Evolutionary conservation across 2,113 vertebrate genomes (phyloP), one percentile per base, ranked within the genome.

Genomic region (Tapirus terrestris): DNA sequence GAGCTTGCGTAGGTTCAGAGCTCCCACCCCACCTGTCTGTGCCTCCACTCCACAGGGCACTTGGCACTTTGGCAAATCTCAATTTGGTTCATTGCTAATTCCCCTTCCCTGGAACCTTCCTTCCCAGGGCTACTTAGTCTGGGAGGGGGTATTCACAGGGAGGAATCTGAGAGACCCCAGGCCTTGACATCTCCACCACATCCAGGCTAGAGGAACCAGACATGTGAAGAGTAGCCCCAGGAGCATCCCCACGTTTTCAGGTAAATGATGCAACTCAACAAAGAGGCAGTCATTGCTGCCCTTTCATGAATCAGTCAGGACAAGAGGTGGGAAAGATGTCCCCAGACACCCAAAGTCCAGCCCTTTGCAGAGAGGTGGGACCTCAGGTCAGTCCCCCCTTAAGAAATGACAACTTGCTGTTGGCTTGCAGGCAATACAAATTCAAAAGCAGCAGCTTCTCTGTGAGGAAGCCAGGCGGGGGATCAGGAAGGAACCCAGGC

Each of bases 1-100:
- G 13, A 6, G 31, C 2, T 4, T 10, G 8, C 27, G 8, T 27
- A 58, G 18, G 75, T 45, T 67, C 36, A 36, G 36, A 10, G 18
- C 6, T 63, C 16, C 39, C n/a, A 6, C 1, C 3, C 23, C 51
- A 13, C 70, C 25, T 7, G 1, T 11, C 33, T 0, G 2, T 13
- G 48, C 7, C 31, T 16, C 23, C 8, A 33, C 29, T 4, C 31
- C 5, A 7, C 2, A 3, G 58, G 43, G 51, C 7, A 13, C 63
- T 33, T 81, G 43, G 61, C 33, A 72, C 51, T 23, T 65, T 1
- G 6, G 36, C 27, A 60, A 67, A 39, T 29, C 65, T 45, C 31
- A 25, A 0, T 9, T 13, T 18, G 2, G 31, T 33, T 88, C 8
- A 3, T 10, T 21, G 20, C 29, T 89, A 27, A 53, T 43, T 21